A percentile compares a stretch with the other conserved stretches of the same genome.
Evolutionary conservation across 2,797 vertebrate genomes (phyloP).

Genomic region (Danio kyathit): DNA sequence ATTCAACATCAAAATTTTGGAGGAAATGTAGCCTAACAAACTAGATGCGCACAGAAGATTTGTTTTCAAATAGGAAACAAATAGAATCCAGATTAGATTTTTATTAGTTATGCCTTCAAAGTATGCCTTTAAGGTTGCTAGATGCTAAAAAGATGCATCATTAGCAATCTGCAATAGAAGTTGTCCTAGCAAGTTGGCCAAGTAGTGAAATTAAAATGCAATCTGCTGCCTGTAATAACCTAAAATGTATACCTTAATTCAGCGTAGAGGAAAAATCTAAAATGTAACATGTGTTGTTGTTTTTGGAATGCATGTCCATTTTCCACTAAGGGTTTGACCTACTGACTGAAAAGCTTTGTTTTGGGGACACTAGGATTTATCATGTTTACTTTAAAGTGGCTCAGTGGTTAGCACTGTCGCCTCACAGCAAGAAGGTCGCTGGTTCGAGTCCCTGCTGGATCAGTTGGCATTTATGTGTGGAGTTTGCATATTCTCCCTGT

Average conservation of each 20-base stretch:
- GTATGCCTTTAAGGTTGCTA: background rate
- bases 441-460: too few relatives aligned
- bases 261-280: background rate
- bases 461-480: too few relatives aligned
- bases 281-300: too few relatives aligned
- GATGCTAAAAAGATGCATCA: background rate
- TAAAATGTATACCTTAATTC: background rate
- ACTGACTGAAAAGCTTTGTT: background rate
- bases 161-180: background rate
- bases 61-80: background rate
- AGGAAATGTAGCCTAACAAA: background rate
- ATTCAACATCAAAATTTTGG: background rate
- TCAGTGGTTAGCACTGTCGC: too few relatives aligned
- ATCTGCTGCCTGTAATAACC: background rate
- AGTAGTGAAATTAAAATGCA: background rate
- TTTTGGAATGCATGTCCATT: background rate
- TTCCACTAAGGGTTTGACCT: background rate
- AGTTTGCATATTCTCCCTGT: too few relatives aligned
- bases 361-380: background rate
- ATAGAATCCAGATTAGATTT: background rate
- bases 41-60: too few relatives aligned
- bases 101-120: too few relatives aligned
- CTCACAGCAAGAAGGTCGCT: too few relatives aligned
- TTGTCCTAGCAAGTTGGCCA: background rate
- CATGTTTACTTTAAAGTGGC: background rate